Base-by-base conservation (phyloP, 2,113 vertebrate species). In the Zosterops hypoxanthus region DNA sequence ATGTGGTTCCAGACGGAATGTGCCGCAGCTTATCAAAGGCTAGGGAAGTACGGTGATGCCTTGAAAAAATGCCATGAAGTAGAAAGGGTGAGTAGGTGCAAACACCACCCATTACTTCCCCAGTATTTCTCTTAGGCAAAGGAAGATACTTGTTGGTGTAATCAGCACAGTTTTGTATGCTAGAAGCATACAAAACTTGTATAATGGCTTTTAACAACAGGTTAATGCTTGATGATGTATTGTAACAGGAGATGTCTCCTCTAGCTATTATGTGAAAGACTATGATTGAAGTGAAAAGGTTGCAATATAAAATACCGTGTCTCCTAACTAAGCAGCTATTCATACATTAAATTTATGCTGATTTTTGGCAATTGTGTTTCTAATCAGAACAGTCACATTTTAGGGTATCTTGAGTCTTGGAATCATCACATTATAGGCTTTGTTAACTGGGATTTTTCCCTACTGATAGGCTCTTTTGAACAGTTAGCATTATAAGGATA, bases 1-100 rank as follows among this genome's bases (percentile, higher is more conserved):
- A 98, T 98, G 98, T 98, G 98, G 98, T 98, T 98, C 97, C 98
- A 98, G 82, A 98, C 97, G 0, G 98, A 98, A 90, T 98, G 98
- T 81, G 98, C 98, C 2, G 89, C 94, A 14, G 97, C 98, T 59
- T 98, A 98, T 75, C 98, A 98, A 87, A 97, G 97, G 49, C 80
- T 98, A 6, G 97, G 97, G 15, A 98, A 96, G 69, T 98, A 98
- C 0, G 98, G 98, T 15, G 98, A 98, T 36, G 98, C 98, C 59
- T 96, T 98, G 92, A 98, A 98, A 89, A 98, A 98, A 53, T 98
- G 98, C 87, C 96, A 98, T 1, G 98, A 98, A 87, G 93, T 98
- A 34, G 98, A 98, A 95, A 97, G 98, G 96, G 98, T 98, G 91
- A 97, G 98, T 97, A 72, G 70, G 39, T 82, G 56, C 69, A 85